Conservation (phyloP, 2,888 invertebrate genomes). For the Antheraea yamamai region DNA sequence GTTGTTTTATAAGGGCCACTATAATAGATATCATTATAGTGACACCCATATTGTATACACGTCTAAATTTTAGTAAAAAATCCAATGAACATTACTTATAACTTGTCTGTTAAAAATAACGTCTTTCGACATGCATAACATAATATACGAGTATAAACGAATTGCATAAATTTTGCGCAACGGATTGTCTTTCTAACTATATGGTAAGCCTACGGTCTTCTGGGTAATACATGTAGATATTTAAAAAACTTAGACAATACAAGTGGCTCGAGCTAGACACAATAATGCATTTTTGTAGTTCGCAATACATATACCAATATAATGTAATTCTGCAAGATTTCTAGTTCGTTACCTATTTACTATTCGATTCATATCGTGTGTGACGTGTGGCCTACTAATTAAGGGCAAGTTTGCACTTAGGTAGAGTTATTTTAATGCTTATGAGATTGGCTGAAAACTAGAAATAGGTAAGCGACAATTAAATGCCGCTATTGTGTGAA, state of each 20-base stretch:
- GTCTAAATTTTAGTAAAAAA: too few relatives aligned
- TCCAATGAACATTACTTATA: too few relatives aligned
- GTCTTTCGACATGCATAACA: too few relatives aligned
- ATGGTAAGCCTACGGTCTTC: background rate
- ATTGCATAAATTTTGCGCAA: too few relatives aligned
- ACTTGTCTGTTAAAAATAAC: too few relatives aligned
- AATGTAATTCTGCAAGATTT: slow-evolving; percentile 31
- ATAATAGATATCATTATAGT: too few relatives aligned
- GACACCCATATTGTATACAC: too few relatives aligned
- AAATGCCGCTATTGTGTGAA: background rate
- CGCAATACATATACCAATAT: background rate
- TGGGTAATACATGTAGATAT: background rate
- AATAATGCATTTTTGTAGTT: background rate
- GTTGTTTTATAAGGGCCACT: too few relatives aligned
- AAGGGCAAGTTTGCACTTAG: slow-evolving; percentile 27
- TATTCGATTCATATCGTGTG: slow-evolving; percentile 29
- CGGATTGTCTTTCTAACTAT: too few relatives aligned
- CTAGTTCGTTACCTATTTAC: slow-evolving; percentile 25
- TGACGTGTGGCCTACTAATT: slow-evolving; percentile 39
- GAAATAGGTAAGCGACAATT: too few relatives aligned
- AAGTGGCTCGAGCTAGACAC: background rate
- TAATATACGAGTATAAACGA: too few relatives aligned
- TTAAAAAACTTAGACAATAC: background rate
- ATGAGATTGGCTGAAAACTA: too few relatives aligned
- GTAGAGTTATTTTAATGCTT: background rate